Base-by-base conservation (phyloP, 1,140 invertebrate species). In the Heliconius hermathena region DNA sequence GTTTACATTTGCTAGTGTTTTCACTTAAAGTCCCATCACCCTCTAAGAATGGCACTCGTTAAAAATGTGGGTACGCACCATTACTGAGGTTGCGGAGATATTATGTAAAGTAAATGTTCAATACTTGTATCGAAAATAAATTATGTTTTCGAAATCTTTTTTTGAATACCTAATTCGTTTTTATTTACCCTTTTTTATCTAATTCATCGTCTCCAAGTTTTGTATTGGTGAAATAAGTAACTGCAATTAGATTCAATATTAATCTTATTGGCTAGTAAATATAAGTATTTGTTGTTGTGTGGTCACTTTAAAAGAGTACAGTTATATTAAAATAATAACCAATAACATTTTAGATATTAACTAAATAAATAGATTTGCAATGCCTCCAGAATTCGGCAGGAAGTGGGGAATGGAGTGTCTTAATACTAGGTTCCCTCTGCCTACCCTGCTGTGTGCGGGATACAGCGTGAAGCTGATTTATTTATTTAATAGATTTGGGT, bases 1-100 rank as follows among this genome's bases (percentile, higher is more conserved):
- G 81, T 87, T 85, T 85, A 79, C 74, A 77, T 83, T 80, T 75
- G 81, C 72, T 57, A 82, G 73, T 79, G 77, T 80, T 79, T 80
- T 81, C 76, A 71, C 75, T 81, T 81, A 82, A 82, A 81, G 82
- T 79, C 41, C 16, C 71, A 57, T 57, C 76, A 76, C 60, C 76
- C 78, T 77, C 77, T 78, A 73, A 81, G 82, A 84, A 81, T 81
- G 78, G 78, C 18, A 77, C 57, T 57, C 74, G 54, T 52, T 49
- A 79, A 79, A 73, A 52, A 76, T 66, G 46, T 70, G 46, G 22
- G 18, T 60, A 73, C 18, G 22, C 75, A 26, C 73, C 66, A 60
- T 70, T 71, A 29, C 74, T 70, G 60, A 52, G 29, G 20, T 49
- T 49, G 13, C 38, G 38, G 18, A 78, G 41, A 73, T 33, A 54